These are phyloP conservation scores for Ephestia elutella DNA, from an alignment of 1,140 invertebrate species.

Conservation along the genomic window DNA sequence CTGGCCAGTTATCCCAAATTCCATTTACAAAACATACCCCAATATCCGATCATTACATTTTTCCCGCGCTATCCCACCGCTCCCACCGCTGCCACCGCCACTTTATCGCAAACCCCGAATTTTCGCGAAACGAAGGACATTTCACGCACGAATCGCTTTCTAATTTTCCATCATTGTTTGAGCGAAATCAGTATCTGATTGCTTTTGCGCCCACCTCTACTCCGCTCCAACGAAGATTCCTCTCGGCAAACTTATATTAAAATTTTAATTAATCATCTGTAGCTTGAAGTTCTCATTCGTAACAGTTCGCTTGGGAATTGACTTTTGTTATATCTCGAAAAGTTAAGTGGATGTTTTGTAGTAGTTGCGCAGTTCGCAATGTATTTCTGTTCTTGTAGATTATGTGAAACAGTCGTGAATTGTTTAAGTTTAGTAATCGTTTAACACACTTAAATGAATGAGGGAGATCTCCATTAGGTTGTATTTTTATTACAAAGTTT, in stretches of 20 bases:
- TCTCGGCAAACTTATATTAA: constrained; percentile 8
- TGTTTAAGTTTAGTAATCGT: background rate
- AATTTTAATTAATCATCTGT: constrained; percentile 10
- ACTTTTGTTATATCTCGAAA: background rate
- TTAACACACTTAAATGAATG: too few species aligned
- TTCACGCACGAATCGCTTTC: constrained; percentile 46
- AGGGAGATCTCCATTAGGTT: too few species aligned
- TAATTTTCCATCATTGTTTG: constrained; percentile 55
- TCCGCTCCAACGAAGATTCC: background rate
- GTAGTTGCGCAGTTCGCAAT: background rate
- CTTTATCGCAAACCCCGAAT: background rate
- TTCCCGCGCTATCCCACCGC: background rate
- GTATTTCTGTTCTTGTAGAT: background rate
- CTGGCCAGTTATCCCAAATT: constrained; percentile 1
- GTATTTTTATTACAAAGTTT: too few species aligned
- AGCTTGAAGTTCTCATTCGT: background rate
- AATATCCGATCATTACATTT: constrained; percentile 1
- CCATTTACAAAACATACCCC: background rate
- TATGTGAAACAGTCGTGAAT: background rate
- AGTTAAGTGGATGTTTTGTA: background rate
- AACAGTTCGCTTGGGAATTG: background rate
- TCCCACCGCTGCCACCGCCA: background rate
- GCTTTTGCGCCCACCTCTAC: constrained; percentile 16
- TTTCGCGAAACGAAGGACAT: constrained; percentile 30
- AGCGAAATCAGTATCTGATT: constrained; percentile 51